Percentiles rank a stretch among this genome's conserved stretches.
These are phyloP conservation scores for Perccottus glenii DNA, from an alignment of 2,113 vertebrate species.

Conservation along the genomic window DNA sequence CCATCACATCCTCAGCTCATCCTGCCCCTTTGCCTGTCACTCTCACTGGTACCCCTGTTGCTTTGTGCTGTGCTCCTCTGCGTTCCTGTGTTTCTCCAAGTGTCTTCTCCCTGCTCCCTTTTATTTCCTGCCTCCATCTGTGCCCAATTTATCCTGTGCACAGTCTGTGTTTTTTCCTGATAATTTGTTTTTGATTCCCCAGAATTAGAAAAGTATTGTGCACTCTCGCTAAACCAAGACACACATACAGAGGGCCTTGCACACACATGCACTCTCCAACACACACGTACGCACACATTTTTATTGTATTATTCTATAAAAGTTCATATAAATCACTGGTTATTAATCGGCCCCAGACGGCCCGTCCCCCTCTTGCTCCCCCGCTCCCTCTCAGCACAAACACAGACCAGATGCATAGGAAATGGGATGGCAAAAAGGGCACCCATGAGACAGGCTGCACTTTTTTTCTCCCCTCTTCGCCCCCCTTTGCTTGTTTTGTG, in stretches of 20 bases:
- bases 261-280: constrained; percentile 38
- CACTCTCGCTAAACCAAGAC: constrained; percentile 62
- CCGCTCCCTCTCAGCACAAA: constrained; percentile 84
- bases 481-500: constrained; percentile 60
- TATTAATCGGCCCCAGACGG: constrained; percentile 93
- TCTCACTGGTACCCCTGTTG: constrained; percentile 39
- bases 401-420: constrained; percentile 86
- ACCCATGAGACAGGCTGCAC: constrained; percentile 86
- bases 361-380: constrained; percentile 84
- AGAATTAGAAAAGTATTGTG: constrained; percentile 94
- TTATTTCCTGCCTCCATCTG: constrained; percentile 88
- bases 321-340: constrained; percentile 98
- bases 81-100: constrained; percentile 19
- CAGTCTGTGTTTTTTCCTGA: constrained; percentile 82
- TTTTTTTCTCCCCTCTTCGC: constrained; percentile 59
- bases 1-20: constrained; percentile 53
- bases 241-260: constrained; percentile 47
- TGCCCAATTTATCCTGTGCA: constrained; percentile 92
- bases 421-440: constrained; percentile 89
- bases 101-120: constrained; percentile 60
- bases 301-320: constrained; percentile 99
- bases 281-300: constrained; percentile 85
- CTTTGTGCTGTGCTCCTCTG: constrained; percentile 26
- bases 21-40: constrained; percentile 54
- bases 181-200: constrained; percentile 98